These are phyloP conservation scores for Caracal caracal DNA, from an alignment of 2,113 vertebrate species.

Conservation along the genomic window DNA sequence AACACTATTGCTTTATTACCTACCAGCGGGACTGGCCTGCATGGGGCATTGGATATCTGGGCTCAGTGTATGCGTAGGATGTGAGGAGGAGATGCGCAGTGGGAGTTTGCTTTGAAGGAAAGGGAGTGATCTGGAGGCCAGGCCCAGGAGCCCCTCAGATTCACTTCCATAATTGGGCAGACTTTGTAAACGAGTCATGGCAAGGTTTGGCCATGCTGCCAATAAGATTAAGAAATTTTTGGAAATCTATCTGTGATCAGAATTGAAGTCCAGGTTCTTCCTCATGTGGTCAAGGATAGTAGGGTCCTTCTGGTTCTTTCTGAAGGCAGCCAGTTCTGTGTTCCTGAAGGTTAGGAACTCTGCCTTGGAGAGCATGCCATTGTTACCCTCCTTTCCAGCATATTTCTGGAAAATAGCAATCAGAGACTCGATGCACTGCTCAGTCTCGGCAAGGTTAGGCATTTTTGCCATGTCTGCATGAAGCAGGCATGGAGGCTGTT, in stretches of 20 bases:
- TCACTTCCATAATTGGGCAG: neutral
- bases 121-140: neutral
- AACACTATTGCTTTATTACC: neutral
- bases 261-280: neutral
- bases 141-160: neutral
- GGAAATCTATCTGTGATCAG: neutral
- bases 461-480: neutral
- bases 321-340: neutral
- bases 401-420: neutral
- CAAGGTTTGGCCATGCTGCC: neutral
- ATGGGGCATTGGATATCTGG: neutral
- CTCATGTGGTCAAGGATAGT: neutral
- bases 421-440: neutral
- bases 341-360: neutral
- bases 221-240: neutral
- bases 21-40: neutral
- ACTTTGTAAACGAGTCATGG: neutral
- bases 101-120: neutral
- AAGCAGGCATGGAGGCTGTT: neutral
- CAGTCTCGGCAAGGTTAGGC: neutral
- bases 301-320: neutral
- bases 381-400: neutral
- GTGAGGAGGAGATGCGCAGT: neutral
- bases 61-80: neutral
- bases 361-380: neutral